phyloP scores from a whole-genome alignment of 1,140 invertebrate species.

The Euglossa dilemma region DNA sequence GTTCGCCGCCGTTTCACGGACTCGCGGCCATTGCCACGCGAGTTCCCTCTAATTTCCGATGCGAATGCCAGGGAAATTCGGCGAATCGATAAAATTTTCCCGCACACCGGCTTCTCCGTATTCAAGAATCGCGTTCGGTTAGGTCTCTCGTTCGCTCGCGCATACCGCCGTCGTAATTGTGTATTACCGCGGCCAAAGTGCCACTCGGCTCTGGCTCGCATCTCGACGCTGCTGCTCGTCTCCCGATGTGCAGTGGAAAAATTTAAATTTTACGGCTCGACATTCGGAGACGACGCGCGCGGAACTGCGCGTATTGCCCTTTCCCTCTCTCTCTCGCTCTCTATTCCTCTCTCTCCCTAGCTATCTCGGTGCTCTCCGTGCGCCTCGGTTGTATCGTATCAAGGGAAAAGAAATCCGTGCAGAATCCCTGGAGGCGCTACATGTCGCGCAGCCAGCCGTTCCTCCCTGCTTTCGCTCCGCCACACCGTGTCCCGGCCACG shows the following conservation, averaged over 20 bases:
- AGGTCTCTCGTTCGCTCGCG: not conserved
- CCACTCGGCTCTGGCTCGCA: not conserved
- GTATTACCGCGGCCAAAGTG: not conserved
- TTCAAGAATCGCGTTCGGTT: conserved; percentile 6
- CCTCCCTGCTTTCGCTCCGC: not conserved
- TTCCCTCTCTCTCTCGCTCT: not conserved
- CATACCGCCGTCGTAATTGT: not conserved
- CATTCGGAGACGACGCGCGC: not conserved
- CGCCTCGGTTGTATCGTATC: conserved; percentile 9
- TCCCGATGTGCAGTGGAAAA: not conserved
- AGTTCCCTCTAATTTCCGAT: not conserved
- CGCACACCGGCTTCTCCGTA: no score
- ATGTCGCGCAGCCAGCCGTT: not conserved
- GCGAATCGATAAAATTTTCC: conserved; percentile 13
- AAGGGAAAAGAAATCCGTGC: conserved; percentile 41
- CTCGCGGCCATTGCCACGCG: not conserved
- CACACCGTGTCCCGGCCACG: not conserved
- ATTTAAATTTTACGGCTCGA: conserved; percentile 36
- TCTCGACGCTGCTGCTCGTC: not conserved
- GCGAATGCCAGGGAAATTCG: not conserved
- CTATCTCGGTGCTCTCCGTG: not conserved
- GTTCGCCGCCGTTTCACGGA: no score
- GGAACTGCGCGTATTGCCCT: not conserved
- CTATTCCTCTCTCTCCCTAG: not conserved
- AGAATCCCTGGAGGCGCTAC: conserved; percentile 6